Evolutionary conservation across 2,113 vertebrate species (phyloP).

Genomic region (Trematocara marginatum): DNA sequence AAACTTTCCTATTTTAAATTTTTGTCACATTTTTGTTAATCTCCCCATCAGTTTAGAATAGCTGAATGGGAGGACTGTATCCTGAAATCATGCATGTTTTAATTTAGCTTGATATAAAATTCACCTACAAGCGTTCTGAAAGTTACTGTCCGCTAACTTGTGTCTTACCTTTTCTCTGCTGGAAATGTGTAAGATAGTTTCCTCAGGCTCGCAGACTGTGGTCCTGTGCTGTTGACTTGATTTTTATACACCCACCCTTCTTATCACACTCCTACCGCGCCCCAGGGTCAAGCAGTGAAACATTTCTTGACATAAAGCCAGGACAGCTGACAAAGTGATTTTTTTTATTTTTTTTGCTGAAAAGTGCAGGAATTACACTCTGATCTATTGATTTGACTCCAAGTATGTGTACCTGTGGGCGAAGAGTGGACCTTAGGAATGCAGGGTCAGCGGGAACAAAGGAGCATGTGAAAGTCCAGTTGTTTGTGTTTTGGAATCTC

Average conservation of each 20-base stretch:
- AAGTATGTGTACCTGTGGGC: background rate
- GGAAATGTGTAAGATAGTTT: conserved; percentile 5
- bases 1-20: background rate
- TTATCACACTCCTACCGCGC: background rate
- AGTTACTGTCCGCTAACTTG: background rate
- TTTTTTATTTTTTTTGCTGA: conserved; percentile 25
- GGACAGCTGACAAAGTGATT: conserved; percentile 32
- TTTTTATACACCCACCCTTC: conserved; percentile 30
- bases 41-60: background rate
- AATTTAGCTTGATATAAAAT: background rate
- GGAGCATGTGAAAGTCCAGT: background rate
- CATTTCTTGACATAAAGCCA: conserved; percentile 48
- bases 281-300: conserved; percentile 29
- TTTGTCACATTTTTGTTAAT: background rate
- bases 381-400: conserved; percentile 29
- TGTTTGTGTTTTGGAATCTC: conserved; percentile 33
- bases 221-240: background rate
- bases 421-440: background rate
- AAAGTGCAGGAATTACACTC: conserved; percentile 15
- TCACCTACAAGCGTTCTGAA: background rate
- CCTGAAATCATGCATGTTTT: background rate
- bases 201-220: conserved; percentile 10
- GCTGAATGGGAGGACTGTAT: background rate
- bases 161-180: conserved; percentile 40
- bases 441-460: conserved; percentile 12